These are phyloP conservation scores for Oryzias celebensis DNA, from an alignment of 2,113 vertebrate species.

Conservation along the genomic window DNA sequence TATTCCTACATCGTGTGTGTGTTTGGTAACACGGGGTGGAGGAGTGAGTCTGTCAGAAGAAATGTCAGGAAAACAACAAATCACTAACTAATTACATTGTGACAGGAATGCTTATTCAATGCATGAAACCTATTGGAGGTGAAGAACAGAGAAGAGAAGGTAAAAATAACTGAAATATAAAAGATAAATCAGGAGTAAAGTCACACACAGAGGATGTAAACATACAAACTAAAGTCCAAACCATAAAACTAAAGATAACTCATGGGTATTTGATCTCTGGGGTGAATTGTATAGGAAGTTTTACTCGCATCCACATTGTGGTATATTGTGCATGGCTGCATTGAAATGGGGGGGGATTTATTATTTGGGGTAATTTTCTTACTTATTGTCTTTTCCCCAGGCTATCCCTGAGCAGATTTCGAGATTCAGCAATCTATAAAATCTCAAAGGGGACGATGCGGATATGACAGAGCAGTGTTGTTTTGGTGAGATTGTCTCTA, in stretches of 20 bases:
- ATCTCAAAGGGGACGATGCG: background rate
- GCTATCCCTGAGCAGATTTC: background rate
- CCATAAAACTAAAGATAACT: too few species aligned
- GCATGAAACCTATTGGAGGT: background rate
- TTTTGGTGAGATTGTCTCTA: background rate
- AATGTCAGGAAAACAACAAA: background rate
- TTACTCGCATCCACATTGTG: too few species aligned
- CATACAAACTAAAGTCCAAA: too few species aligned
- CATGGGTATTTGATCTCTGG: too few species aligned
- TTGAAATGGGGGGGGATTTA: too few species aligned
- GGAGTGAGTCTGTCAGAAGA: slow-evolving; percentile 22
- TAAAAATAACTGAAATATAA: too few species aligned
- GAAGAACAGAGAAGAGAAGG: too few species aligned
- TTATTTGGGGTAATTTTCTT: too few species aligned
- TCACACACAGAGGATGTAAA: too few species aligned
- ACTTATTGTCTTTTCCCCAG: background rate
- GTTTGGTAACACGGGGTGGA: background rate
- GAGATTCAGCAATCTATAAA: background rate
- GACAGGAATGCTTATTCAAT: background rate
- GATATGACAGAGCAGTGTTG: background rate
- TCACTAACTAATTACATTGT: slow-evolving; percentile 13
- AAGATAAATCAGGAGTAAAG: too few species aligned
- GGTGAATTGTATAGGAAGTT: too few species aligned
- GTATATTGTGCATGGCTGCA: too few species aligned
- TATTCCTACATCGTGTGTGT: slow-evolving; percentile 16